These are phyloP conservation scores for Drosophila colorata DNA, from an alignment of 2,888 invertebrate genomes.

Conservation along the genomic window DNA sequence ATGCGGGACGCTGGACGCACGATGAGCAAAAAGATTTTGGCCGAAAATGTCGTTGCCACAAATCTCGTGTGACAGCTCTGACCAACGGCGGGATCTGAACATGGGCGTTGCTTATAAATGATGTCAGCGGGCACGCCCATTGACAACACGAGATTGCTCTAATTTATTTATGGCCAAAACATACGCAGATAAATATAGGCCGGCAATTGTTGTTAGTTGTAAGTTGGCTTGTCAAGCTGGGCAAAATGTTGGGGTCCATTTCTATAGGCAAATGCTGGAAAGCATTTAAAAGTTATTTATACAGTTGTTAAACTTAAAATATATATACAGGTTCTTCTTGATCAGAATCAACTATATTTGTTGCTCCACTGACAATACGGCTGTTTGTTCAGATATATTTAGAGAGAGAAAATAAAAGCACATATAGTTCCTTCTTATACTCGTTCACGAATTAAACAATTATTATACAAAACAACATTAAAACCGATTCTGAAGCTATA, in stretches of 20 bases:
- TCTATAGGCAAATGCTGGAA: background rate
- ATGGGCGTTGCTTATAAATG: constrained; percentile 67
- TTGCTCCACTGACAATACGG: too few species aligned
- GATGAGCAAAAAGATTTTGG: constrained; percentile 55
- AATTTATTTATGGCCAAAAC: constrained; percentile 70
- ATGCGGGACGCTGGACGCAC: constrained; percentile 6
- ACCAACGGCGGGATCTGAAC: constrained; percentile 24
- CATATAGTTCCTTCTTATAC: too few species aligned
- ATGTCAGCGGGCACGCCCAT: constrained; percentile 63
- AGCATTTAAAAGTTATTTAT: background rate
- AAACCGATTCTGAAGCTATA: too few species aligned
- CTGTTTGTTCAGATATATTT: too few species aligned
- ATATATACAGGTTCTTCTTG: background rate
- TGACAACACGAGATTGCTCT: constrained; percentile 67
- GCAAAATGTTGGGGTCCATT: background rate
- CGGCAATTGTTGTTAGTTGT: constrained; percentile 18
- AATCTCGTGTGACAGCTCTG: constrained; percentile 70
- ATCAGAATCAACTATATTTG: too few species aligned
- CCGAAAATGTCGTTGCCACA: constrained; percentile 66
- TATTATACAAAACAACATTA: too few species aligned
- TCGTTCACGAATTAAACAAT: too few species aligned
- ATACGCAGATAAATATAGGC: constrained; percentile 42
- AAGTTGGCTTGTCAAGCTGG: background rate
- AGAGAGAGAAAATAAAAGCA: too few species aligned
- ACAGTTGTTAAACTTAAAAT: background rate